These are phyloP conservation scores for Xerus rutilus DNA, from an alignment of 2,797 vertebrate species.

Conservation along the genomic window DNA sequence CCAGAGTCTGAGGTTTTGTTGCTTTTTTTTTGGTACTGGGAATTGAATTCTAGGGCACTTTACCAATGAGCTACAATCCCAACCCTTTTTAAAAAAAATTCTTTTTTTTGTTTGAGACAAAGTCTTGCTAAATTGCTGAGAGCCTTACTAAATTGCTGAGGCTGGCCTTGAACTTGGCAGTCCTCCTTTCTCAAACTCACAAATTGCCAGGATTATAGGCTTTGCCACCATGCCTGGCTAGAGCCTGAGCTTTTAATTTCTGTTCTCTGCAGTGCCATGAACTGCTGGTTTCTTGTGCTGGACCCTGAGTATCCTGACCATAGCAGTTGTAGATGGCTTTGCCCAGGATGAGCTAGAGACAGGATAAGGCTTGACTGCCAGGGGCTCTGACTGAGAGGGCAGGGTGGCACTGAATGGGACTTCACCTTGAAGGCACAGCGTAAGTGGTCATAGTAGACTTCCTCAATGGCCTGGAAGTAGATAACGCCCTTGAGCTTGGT, in stretches of 20 bases:
- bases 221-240: not conserved
- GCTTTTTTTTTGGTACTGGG: too few relatives aligned
- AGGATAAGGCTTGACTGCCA: not conserved
- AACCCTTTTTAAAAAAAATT: too few relatives aligned
- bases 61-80: too few relatives aligned
- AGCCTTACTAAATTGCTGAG: too few relatives aligned
- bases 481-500: conserved; percentile 95
- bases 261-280: not conserved
- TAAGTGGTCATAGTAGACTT: conserved; percentile 95
- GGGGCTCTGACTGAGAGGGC: not conserved
- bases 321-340: not conserved
- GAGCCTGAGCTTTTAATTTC: not conserved
- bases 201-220: too few relatives aligned
- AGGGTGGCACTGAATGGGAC: too few relatives aligned
- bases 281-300: not conserved
- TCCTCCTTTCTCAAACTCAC: too few relatives aligned
- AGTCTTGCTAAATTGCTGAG: too few relatives aligned
- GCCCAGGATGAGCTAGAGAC: not conserved
- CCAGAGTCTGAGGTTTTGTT: not conserved
- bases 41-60: too few relatives aligned
- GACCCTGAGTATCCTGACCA: not conserved
- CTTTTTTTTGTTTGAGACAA: too few relatives aligned
- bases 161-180: too few relatives aligned
- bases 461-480: conserved; percentile 96
- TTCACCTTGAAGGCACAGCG: conserved; percentile 92